These are phyloP conservation scores for Corythoichthys haematopterus DNA, from an alignment of 2,113 vertebrate species.

Conservation along the genomic window DNA sequence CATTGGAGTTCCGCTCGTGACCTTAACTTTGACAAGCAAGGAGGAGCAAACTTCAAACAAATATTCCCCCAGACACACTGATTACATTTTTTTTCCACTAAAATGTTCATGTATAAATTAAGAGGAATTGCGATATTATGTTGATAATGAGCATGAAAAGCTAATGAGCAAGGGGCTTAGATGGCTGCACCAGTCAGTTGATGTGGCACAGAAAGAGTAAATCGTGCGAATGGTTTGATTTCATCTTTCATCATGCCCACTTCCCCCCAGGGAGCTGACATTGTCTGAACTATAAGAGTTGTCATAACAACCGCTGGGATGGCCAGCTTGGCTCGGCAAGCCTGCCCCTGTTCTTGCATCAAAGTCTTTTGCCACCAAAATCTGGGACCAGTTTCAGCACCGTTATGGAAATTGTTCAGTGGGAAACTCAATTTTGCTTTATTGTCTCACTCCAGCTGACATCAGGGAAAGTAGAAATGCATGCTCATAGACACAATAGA, in stretches of 20 bases:
- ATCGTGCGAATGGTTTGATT: slow-evolving; percentile 38
- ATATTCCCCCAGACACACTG: slow-evolving; percentile 2
- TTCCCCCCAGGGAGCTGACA: slow-evolving; percentile 40
- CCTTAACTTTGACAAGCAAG: slow-evolving; percentile 1
- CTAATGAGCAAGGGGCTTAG: slow-evolving; percentile 2
- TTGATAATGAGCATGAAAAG: slow-evolving; percentile 3
- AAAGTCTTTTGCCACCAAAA: not conserved
- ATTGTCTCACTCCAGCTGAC: not conserved
- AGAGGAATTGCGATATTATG: slow-evolving; percentile 1
- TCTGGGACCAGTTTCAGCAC: not conserved
- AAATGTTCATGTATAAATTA: slow-evolving; percentile 3
- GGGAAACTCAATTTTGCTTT: not conserved
- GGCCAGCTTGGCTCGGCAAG: slow-evolving; percentile 38
- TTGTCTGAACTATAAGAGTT: slow-evolving; percentile 54
- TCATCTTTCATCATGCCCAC: slow-evolving; percentile 42
- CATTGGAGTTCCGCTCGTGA: slow-evolving; percentile 22
- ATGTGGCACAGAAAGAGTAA: slow-evolving; percentile 3
- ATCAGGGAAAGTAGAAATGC: not conserved
- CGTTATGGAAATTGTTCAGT: not conserved
- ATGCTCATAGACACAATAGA: not conserved
- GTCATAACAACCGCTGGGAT: slow-evolving; percentile 59
- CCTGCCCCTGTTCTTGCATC: slow-evolving; percentile 25
- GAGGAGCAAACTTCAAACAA: slow-evolving; percentile 9
- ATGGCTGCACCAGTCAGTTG: slow-evolving; percentile 3
- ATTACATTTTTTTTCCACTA: slow-evolving; percentile 1